Evolutionary conservation across 2,888 invertebrate genomes (phyloP).

Genomic region (Cephus pygmeus): DNA sequence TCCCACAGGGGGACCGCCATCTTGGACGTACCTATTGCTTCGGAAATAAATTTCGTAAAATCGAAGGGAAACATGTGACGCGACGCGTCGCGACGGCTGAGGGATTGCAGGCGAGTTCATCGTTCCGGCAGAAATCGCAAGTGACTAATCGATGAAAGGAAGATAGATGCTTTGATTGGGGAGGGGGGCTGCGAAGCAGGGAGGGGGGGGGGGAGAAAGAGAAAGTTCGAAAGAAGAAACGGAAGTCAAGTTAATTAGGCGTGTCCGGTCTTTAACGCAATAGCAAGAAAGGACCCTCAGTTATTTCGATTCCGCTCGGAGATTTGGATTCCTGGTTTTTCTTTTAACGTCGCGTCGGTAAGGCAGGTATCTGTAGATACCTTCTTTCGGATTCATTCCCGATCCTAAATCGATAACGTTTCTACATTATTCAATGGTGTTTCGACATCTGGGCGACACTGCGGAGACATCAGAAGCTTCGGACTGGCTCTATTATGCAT

Average conservation of each 20-base stretch:
- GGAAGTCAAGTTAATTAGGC: slow-evolving; percentile 43
- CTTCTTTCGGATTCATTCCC: not conserved
- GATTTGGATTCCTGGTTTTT: not conserved
- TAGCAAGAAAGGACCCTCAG: slow-evolving; percentile 47
- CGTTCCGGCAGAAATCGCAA: not conserved
- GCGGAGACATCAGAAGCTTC: not conserved
- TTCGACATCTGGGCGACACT: not conserved
- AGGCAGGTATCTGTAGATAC: not conserved
- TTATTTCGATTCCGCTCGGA: slow-evolving; percentile 36
- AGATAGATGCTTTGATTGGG: not conserved
- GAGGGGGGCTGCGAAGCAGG: not conserved
- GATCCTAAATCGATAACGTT: not conserved
- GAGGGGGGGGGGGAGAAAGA: not conserved
- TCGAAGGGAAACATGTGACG: not conserved
- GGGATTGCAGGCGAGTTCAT: not conserved
- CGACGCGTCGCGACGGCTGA: not conserved
- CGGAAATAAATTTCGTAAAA: not conserved
- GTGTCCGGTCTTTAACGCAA: slow-evolving; percentile 41
- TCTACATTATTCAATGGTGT: not conserved
- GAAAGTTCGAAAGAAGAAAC: slow-evolving; percentile 13
- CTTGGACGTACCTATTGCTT: not conserved
- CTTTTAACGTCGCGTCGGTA: not conserved
- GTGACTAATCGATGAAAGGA: not conserved
- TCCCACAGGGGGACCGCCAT: not conserved
- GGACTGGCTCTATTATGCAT: slow-evolving; percentile 10